These are phyloP conservation scores for Eupithecia vulgata DNA, from an alignment of 2,888 invertebrate species.

Conservation along the genomic window DNA sequence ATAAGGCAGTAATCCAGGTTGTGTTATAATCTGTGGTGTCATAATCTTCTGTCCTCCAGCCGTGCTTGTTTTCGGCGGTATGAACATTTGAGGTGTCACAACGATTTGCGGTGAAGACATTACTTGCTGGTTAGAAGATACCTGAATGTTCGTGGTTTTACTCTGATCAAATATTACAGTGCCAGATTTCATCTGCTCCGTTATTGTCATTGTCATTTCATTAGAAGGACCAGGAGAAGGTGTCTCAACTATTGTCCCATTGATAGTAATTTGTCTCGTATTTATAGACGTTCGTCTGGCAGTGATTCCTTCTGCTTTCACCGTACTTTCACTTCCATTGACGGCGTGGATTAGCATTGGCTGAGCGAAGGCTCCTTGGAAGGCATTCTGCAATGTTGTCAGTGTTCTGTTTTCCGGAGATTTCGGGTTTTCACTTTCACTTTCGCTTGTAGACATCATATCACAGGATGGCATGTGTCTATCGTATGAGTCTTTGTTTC, in stretches of 20 bases:
- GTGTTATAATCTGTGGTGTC: slow-evolving; percentile 76
- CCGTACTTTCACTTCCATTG: slow-evolving; percentile 74
- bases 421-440: slow-evolving; percentile 89
- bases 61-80: slow-evolving; percentile 76
- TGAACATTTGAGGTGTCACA: slow-evolving; percentile 79
- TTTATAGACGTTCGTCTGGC: slow-evolving; percentile 80
- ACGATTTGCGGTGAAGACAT: slow-evolving; percentile 80
- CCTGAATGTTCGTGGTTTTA: slow-evolving; percentile 77
- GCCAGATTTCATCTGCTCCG: slow-evolving; percentile 80
- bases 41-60: slow-evolving; percentile 73
- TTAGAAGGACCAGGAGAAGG: slow-evolving; percentile 80
- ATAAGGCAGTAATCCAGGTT: slow-evolving; percentile 75
- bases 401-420: slow-evolving; percentile 82
- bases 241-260: slow-evolving; percentile 81
- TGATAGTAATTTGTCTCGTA: slow-evolving; percentile 81
- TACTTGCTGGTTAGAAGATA: slow-evolving; percentile 76
- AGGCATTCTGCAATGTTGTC: slow-evolving; percentile 79
- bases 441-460: slow-evolving; percentile 91
- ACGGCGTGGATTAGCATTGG: slow-evolving; percentile 80
- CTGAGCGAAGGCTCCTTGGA: slow-evolving; percentile 79
- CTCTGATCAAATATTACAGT: slow-evolving; percentile 79
- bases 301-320: slow-evolving; percentile 79
- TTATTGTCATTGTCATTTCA: slow-evolving; percentile 81
- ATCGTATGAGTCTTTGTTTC: slow-evolving; percentile 92
- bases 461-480: slow-evolving; percentile 91